Base-by-base conservation (phyloP, 2,888 invertebrate genomes). In the Bimastos eiseni region DNA sequence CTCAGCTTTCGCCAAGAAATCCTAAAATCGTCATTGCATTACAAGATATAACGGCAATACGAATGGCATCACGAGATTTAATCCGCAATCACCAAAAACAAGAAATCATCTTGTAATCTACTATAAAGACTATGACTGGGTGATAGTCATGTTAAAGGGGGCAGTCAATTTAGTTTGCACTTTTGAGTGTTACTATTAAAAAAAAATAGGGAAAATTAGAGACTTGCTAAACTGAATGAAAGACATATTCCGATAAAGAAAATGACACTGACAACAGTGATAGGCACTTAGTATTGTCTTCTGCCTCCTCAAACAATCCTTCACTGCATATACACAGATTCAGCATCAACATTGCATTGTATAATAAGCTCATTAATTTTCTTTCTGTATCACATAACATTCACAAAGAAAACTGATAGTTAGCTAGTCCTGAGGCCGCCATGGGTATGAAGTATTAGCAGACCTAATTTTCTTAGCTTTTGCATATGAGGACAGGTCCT, bases 1-100 rank as follows among this genome's bases (percentile, higher is more conserved):
- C 24, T 86, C 86, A 86, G 86, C 34, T 24, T 86, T 86, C 21
- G 86, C 86, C 34, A 86, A 37, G 86, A 86, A 86, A 37, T 86
- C 37, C 86, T 86, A 37, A 34, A 86, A 70, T 70, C 70, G n/a
- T 0, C 30, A n/a, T 70, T n/a, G n/a, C 8, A 13, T n/a, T 70
- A 70, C 70, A 70, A 70, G 70, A 30, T 8, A 70, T n/a, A 70
- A 8, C n/a, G 30, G 8, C n/a, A n/a, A 70, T 8, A 70, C 13
- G n/a, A 70, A 30, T 70, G n/a, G 70, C 70, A 70, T 70, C 70
- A 70, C 4, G 24, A 49, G 49, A 49, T 24, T 24, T 24, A 49
- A 49, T 49, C 49, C 24, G 49, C 49, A 49, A 49, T 4, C 24
- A 4, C 24, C 24, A 49, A 24, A 49, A 24, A 24, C 6, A 1